Base-by-base conservation (phyloP, 1,140 invertebrate genomes). In the Rhopalosiphum maidis region DNA sequence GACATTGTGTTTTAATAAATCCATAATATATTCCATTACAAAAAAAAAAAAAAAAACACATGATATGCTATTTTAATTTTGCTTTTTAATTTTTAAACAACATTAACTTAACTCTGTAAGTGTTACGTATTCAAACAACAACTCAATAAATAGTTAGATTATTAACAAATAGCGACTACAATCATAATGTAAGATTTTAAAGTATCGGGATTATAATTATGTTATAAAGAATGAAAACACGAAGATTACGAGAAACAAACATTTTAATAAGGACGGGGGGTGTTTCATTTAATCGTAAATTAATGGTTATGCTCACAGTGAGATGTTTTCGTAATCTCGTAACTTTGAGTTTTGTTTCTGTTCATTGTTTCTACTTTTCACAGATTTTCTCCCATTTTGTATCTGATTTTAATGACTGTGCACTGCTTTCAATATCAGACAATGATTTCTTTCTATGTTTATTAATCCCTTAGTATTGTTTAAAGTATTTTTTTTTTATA, bases 341-440 rank as follows among this genome's bases (percentile, higher is more conserved):
- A 30, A 51, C 51, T 22, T 35, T n/a, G 9, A 15, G 7, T 87
- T 85, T 86, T 2, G 85, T 46, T 30, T 46, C 21, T 46, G 25
- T 86, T 43, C 83, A 86, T 86, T 86, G 43, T 86, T 86, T 86
- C 30, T 30, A 35, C n/a, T 87, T n/a, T 30, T 87, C 43, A 21
- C 8, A n/a, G n/a, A 48, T 48, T 35, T n/a, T n/a, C 15, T 87
- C 86, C 5, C 1, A 15, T 46, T 11, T 18, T 43, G 46, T 0
- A 18, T 87, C n/a, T 87, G 6, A 35, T 87, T 51, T 87, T 87
- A 87, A 87, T 87, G 86, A 23, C 4, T 77, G 23, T 30, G 46
- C 6, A 51, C 43, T 46, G 18, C 15, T 18, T 77, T n/a, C 60
- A 46, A 87, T 46, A 30, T 51, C 46, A 48, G 86, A n/a, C 43